Evolutionary conservation across 2,113 vertebrate genomes (phyloP).

Genomic region (Apteryx owenii): DNA sequence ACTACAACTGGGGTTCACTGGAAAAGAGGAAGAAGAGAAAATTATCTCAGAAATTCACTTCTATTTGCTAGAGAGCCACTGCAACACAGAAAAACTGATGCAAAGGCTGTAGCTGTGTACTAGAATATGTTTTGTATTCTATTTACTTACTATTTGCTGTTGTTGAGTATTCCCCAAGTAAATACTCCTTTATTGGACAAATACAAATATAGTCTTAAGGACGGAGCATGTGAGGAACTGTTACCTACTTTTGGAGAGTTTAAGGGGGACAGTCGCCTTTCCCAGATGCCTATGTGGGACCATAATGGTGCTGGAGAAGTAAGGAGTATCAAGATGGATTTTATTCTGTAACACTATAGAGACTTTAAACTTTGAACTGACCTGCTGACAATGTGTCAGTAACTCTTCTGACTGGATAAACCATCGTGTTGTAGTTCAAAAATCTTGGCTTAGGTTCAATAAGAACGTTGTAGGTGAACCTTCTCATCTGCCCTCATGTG

Average conservation of each 20-base stretch:
- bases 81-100: not conserved
- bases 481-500: not conserved
- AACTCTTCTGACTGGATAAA: not conserved
- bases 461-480: not conserved
- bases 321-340: not conserved
- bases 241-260: not conserved
- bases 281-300: not conserved
- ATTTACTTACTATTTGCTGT: not conserved
- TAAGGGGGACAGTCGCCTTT: not conserved
- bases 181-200: not conserved
- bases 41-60: not conserved
- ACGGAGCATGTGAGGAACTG: not conserved
- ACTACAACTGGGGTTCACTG: not conserved
- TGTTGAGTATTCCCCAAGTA: not conserved
- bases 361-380: not conserved
- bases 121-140: not conserved
- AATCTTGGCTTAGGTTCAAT: not conserved
- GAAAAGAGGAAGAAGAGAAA: not conserved
- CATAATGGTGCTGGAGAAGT: not conserved
- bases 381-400: not conserved
- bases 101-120: not conserved
- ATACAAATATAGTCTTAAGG: not conserved
- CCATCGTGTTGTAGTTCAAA: not conserved
- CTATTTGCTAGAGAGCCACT: not conserved
- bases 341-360: not conserved